Base-by-base conservation (phyloP, 2,113 vertebrate genomes). In the Perccottus glenii region DNA sequence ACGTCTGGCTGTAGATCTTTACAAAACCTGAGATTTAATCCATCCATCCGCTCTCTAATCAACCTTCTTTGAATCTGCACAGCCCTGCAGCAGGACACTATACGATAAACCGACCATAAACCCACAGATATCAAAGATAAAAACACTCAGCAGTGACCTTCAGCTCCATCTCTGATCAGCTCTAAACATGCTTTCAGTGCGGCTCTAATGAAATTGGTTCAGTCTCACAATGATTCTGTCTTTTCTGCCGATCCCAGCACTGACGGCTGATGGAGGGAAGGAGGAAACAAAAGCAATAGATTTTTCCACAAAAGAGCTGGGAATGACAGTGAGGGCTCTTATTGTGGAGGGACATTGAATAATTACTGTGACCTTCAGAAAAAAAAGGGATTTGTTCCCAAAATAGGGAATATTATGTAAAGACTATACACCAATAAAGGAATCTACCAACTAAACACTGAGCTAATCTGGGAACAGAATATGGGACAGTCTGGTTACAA, bases 61-160 rank as follows among this genome's bases (percentile, higher is more conserved):
- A 40, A 40, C 38, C 38, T 8, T 4, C 38, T 40, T 40, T 40
- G 38, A 40, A 40, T 8, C 38, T 40, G 5, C 5, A 6, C 38
- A 40, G 38, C 38, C 8, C 38, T 40, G 67, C 67, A 35, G 67
- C 77, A 3, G 11, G 5, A 40, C 38, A 40, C 38, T 40, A 40
- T 8, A 40, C 38, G 4, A 53, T 16, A 36, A 16, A 48, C n/a
- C 1, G 4, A 12, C 5, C 8, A 14, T 33, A 32, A 48, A 19
- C 43, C 14, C 4, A 72, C 36, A 80, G 72, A 79, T 78, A 81
- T 76, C 84, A 83, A 78, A 78, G 55, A 60, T n/a, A 45, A 65
- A 70, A 1, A 47, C 9, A 5, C 70, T 60, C 61, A 32, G 59
- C 44, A 0, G 58, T 80, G 81, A 86, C 84, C 78, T 86, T 79